phyloP scores from a whole-genome alignment of 2,888 invertebrate genomes.

The Pantelozetes paolii region DNA sequence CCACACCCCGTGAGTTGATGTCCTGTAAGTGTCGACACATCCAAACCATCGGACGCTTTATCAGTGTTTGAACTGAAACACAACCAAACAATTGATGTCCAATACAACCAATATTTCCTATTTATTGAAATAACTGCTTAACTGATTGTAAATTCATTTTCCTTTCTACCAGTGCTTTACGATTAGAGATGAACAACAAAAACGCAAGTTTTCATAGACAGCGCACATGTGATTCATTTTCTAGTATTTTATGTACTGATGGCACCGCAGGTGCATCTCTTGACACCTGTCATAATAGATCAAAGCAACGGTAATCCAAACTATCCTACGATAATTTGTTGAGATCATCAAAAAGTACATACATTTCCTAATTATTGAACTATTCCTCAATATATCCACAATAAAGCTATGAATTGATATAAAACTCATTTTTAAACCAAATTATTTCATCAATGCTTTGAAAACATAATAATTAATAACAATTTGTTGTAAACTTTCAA shows the following conservation, averaged over 20 bases:
- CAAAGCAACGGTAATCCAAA: slow-evolving; percentile 32
- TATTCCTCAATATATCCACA: too few relatives aligned
- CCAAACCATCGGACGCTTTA: slow-evolving; percentile 22
- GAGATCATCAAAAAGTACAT: neutral
- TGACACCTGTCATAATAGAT: slow-evolving; percentile 37
- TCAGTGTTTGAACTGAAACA: slow-evolving; percentile 12
- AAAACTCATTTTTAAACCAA: too few relatives aligned
- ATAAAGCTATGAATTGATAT: too few relatives aligned
- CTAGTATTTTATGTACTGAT: neutral
- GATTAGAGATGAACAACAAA: too few relatives aligned
- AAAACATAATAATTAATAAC: too few relatives aligned
- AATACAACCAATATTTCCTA: slow-evolving; percentile 5
- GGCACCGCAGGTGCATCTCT: slow-evolving; percentile 37
- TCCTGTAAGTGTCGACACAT: slow-evolving; percentile 24
- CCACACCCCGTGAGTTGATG: slow-evolving; percentile 33
- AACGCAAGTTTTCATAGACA: too few relatives aligned
- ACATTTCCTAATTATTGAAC: neutral
- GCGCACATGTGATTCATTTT: slow-evolving; percentile 25
- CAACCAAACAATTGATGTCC: slow-evolving; percentile 28
- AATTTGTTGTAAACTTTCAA: too few relatives aligned
- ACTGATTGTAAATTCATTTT: neutral
- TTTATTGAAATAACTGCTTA: neutral
- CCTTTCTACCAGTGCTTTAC: neutral
- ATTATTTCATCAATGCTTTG: too few relatives aligned
- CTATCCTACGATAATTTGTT: slow-evolving; percentile 1